phyloP scores from a whole-genome alignment of 2,888 invertebrate genomes.

The Malthinus seriepunctatus region DNA sequence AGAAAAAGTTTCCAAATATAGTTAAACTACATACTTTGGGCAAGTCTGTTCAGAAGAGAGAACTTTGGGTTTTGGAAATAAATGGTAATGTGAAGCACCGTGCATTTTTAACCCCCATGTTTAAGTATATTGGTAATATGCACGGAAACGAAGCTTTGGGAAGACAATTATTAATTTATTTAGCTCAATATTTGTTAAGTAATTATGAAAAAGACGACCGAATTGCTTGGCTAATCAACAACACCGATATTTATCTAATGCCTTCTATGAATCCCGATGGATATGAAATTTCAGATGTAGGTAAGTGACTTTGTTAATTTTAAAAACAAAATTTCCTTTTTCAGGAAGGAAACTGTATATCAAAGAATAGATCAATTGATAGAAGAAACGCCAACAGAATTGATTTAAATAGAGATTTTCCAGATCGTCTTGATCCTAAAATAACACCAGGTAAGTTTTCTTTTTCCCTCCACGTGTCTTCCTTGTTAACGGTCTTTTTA shows the following conservation, averaged over 20 bases:
- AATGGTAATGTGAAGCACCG: slow-evolving; percentile 66
- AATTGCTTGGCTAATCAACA: slow-evolving; percentile 78
- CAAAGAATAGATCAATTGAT: slow-evolving; percentile 68
- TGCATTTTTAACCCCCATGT: slow-evolving; percentile 77
- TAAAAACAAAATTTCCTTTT: slow-evolving; percentile 37
- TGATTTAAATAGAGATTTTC: slow-evolving; percentile 92
- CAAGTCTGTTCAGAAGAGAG: slow-evolving; percentile 78
- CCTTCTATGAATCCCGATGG: slow-evolving; percentile 99
- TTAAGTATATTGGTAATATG: slow-evolving; percentile 96
- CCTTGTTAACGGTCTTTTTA: neutral
- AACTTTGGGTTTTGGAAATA: slow-evolving; percentile 82
- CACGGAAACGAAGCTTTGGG: slow-evolving; percentile 95
- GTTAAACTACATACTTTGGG: slow-evolving; percentile 79
- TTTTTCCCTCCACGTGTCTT: neutral
- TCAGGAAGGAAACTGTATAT: slow-evolving; percentile 80
- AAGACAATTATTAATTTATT: slow-evolving; percentile 77
- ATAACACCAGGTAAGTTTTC: slow-evolving; percentile 36
- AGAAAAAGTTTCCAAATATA: slow-evolving; percentile 67
- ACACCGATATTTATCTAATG: slow-evolving; percentile 92
- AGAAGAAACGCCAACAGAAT: slow-evolving; percentile 78
- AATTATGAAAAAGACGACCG: slow-evolving; percentile 73
- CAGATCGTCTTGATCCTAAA: slow-evolving; percentile 74
- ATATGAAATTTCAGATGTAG: slow-evolving; percentile 81
- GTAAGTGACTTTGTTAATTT: slow-evolving; percentile 33
- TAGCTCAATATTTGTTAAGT: slow-evolving; percentile 81